Base-by-base conservation (phyloP, 2,888 invertebrate genomes). In the Andrena chrysosceles region DNA sequence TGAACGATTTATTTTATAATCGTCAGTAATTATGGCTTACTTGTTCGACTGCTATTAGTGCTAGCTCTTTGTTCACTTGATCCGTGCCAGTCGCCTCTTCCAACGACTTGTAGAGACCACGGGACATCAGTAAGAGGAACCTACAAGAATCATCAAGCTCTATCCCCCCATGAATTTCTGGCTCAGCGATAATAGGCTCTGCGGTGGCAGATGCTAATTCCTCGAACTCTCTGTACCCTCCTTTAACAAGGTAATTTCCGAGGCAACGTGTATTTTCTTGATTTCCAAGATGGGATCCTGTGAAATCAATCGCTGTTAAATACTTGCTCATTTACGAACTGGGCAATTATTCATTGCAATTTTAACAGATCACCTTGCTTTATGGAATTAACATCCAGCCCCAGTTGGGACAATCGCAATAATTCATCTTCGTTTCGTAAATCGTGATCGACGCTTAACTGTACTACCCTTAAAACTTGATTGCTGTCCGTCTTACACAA, bases 191-290 rank as follows among this genome's bases (percentile, higher is more conserved):
- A 1, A 98, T 96, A 0, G 98, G 98, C 90, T 98, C 98, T 5
- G 96, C 94, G 0, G 93, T 94, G 0, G 98, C 97, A 23, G 95
- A 94, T 2, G 96, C 94, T 62, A 98, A 95, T 70, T 96, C 96
- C 2, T 97, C 97, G 91, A 97, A 97, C 68, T 98, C 98, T 91
- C 96, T 97, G 91, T 97, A 98, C 2, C 97, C 96, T 0, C 97
- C 97, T 94, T 98, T 98, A 0, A 98, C 97, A 54, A 97, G 94
- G 92, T 98, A 98, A 94, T 98, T 98, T 2, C 98, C 98, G 13
- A 99, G 95, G 90, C 98, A 98, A 16, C 98, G 95, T 0, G 98
- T 98, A 89, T 97, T 97, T 56, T 96, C 96, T 93, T 97, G 97
- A 91, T 97, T 97, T 62, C 97, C 97, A 20, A 98, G 94, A 90